These are phyloP conservation scores for Andrena chrysosceles DNA, from an alignment of 2,888 invertebrate genomes.

Conservation along the genomic window DNA sequence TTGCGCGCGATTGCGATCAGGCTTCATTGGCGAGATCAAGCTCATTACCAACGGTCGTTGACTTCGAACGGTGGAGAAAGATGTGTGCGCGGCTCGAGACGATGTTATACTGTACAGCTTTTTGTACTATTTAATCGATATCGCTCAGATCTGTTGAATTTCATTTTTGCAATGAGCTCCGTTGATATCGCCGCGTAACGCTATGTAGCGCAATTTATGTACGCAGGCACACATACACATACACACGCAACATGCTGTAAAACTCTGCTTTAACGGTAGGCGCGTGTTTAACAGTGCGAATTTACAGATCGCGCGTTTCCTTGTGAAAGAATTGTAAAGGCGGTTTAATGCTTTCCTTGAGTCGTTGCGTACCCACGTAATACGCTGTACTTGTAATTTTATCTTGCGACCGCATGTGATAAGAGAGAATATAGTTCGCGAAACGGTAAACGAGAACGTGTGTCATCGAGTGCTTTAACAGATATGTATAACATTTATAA, in stretches of 20 bases:
- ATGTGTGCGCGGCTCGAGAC: neutral
- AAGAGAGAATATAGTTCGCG: conserved; percentile 14
- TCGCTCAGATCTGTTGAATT: conserved; percentile 25
- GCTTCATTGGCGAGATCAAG: conserved; percentile 1
- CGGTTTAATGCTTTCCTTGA: conserved; percentile 15
- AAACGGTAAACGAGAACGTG: conserved; percentile 36
- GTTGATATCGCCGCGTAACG: conserved; percentile 21
- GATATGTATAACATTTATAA: conserved; percentile 10
- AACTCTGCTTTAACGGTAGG: conserved; percentile 28
- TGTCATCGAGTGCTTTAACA: conserved; percentile 52
- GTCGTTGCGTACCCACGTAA: conserved; percentile 29
- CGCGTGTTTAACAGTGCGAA: neutral
- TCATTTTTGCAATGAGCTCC: conserved; percentile 52
- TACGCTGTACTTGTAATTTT: conserved; percentile 45
- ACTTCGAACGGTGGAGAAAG: conserved; percentile 1
- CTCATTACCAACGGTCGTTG: neutral
- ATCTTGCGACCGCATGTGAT: conserved; percentile 52
- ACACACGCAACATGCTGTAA: neutral
- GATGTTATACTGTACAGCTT: conserved; percentile 8
- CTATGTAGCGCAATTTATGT: neutral
- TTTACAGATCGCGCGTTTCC: conserved; percentile 5
- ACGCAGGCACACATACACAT: neutral
- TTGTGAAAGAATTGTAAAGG: neutral
- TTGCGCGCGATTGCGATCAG: conserved; percentile 8
- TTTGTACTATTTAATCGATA: conserved; percentile 19